These are phyloP conservation scores for Stigmatopora argus DNA, from an alignment of 2,113 vertebrate species.

Conservation along the genomic window DNA sequence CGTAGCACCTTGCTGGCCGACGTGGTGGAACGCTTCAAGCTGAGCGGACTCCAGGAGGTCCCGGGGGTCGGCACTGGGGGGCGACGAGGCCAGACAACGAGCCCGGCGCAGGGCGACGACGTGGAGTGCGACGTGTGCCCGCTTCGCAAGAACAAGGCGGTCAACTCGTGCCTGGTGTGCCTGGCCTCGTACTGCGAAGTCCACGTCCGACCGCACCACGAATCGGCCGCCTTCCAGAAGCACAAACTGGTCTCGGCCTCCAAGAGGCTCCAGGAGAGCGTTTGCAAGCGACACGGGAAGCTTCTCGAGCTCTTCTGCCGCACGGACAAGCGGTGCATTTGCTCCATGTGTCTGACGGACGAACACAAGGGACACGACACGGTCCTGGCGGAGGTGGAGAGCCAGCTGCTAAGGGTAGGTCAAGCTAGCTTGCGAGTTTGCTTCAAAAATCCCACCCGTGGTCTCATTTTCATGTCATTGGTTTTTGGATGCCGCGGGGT, in stretches of 20 bases:
- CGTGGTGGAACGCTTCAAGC: slow-evolving; percentile 66
- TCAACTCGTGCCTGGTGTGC: slow-evolving; percentile 89
- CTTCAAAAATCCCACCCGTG: too few species aligned
- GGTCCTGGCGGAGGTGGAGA: slow-evolving; percentile 58
- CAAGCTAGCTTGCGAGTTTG: too few species aligned
- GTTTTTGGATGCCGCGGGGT: too few species aligned
- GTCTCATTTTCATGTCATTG: too few species aligned
- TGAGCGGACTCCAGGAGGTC: slow-evolving; percentile 38
- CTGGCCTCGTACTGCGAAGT: slow-evolving; percentile 90
- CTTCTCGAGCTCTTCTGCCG: slow-evolving; percentile 75
- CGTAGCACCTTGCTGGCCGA: slow-evolving; percentile 73
- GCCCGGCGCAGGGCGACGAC: slow-evolving; percentile 52
- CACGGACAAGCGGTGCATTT: slow-evolving; percentile 67
- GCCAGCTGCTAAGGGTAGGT: slow-evolving; percentile 61
- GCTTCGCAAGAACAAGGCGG: slow-evolving; percentile 81
- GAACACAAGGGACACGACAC: slow-evolving; percentile 73
- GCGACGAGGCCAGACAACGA: not conserved
- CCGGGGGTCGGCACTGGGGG: not conserved
- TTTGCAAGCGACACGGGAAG: slow-evolving; percentile 66
- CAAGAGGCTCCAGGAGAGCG: slow-evolving; percentile 58
- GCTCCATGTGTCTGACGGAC: slow-evolving; percentile 71
- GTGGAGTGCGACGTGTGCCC: slow-evolving; percentile 85
- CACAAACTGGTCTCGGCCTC: slow-evolving; percentile 81
- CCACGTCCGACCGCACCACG: slow-evolving; percentile 90
- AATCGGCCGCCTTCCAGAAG: slow-evolving; percentile 85